Evolutionary conservation across 2,888 invertebrate species (phyloP).

Genomic region (Pachydiplax longipennis): DNA sequence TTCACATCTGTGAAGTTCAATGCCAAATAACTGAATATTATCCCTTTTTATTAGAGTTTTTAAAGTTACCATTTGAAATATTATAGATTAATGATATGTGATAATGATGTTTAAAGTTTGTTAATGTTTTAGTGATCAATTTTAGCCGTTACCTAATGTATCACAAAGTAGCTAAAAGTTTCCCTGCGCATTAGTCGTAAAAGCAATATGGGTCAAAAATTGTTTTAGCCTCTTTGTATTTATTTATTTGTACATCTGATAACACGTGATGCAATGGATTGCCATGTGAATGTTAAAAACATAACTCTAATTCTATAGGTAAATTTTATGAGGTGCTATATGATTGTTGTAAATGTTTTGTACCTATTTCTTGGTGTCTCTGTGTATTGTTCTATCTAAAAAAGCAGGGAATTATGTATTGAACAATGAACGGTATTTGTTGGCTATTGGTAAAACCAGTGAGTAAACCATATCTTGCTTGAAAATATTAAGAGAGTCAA

Average conservation of each 20-base stretch:
- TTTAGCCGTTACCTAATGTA: background rate
- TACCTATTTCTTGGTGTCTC: conserved; percentile 19
- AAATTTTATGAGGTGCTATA: conserved; percentile 29
- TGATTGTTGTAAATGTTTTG: conserved; percentile 31
- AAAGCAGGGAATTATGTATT: background rate
- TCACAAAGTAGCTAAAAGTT: too few species aligned
- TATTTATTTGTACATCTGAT: too few species aligned
- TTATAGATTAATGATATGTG: background rate
- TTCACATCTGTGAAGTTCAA: background rate
- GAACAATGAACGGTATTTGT: background rate
- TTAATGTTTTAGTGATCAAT: background rate
- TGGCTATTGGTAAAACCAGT: background rate
- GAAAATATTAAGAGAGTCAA: too few species aligned
- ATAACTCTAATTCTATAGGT: background rate
- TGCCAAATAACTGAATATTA: background rate
- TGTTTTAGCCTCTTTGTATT: too few species aligned
- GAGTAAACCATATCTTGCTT: conserved; percentile 4
- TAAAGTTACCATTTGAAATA: background rate
- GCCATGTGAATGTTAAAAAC: background rate
- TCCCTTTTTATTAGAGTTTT: background rate
- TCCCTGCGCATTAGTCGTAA: too few species aligned
- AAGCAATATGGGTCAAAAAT: too few species aligned
- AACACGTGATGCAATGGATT: background rate
- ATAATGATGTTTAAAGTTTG: background rate
- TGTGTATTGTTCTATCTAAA: conserved; percentile 1